These are phyloP conservation scores for Terrapene triunguis DNA, from an alignment of 2,113 vertebrate genomes.

Conservation along the genomic window DNA sequence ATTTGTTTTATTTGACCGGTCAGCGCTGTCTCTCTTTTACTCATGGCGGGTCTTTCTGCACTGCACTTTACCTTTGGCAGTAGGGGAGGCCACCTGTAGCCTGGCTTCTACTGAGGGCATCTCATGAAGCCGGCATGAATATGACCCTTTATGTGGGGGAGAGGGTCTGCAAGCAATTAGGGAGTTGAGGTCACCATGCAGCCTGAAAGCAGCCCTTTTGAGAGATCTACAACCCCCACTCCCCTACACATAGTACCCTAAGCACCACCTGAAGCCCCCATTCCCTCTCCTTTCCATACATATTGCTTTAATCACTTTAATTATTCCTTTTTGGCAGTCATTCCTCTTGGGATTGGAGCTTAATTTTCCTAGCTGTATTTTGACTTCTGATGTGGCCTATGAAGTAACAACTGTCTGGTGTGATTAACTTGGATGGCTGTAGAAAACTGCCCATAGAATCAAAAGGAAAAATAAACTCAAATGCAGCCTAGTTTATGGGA, in stretches of 20 bases:
- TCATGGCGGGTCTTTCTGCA: neutral
- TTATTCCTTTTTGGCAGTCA: constrained; percentile 17
- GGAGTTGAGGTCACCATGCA: neutral
- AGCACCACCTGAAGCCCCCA: neutral
- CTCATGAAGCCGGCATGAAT: neutral
- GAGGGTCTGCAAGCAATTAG: constrained; percentile 11
- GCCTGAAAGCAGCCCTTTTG: neutral
- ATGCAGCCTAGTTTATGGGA: neutral
- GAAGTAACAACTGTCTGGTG: constrained; percentile 46
- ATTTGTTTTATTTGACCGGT: neutral
- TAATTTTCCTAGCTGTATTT: constrained; percentile 37
- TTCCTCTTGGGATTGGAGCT: constrained; percentile 1
- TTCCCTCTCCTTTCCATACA: neutral
- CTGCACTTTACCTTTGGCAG: neutral
- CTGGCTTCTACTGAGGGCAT: neutral
- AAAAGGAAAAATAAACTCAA: constrained; percentile 11
- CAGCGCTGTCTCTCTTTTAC: neutral
- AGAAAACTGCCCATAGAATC: constrained; percentile 45
- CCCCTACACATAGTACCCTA: neutral
- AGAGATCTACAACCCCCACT: neutral
- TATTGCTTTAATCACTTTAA: constrained; percentile 24
- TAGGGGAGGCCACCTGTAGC: neutral
- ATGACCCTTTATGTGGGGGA: neutral
- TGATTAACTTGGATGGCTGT: constrained; percentile 47
- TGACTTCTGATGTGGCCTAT: constrained; percentile 10